Base-by-base conservation (phyloP, 1,140 invertebrate genomes). In the Bombus consobrinus region DNA sequence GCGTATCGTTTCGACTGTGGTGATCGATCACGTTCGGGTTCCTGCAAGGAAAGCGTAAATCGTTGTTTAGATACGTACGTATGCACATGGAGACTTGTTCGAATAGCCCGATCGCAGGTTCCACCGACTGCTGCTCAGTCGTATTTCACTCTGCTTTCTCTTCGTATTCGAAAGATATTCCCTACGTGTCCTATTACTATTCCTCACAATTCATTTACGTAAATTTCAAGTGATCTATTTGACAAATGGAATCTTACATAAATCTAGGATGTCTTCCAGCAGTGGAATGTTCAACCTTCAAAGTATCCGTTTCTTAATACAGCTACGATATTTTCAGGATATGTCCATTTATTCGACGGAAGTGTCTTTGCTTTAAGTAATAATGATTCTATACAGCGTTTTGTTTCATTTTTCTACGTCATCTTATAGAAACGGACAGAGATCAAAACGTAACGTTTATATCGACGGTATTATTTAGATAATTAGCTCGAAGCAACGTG, bases 1-100 rank as follows among this genome's bases (percentile, higher is more conserved):
- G 95, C 4, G 96, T 96, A 87, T 97, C 97, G 90, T 97, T 97
- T 81, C 97, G 96, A 75, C 94, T 94, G 89, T 98, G 97, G 86
- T 97, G 97, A 90, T 98, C 97, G 32, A 89, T 86, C 28, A 90
- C 80, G 92, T 99, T 98, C 0, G 98, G 98, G 95, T 98, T 98
- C 85, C 98, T 99, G 95, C 41, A 94, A 89, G 25, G 66, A 84
- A 37, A 80, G 53, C 39, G 57, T 72, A 25, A 80, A 80, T 85
- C 53, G 39, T 74, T 74, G 25, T 74, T 68, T 57, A 68, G 34
- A 81, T 66, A 32, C 6, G 12, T 32, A 41, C 37, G 47, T 62
- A n/a, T 41, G 37, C 32, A 53, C 13, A 69, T 77, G 34, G 62
- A 2, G 62, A 43, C 8, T 15, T 34, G 32, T 53, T 53, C 73